A percentile compares a stretch with the other conserved stretches of the same genome.
Evolutionary conservation across 1,140 invertebrate genomes (phyloP).

Genomic region (Megalonaias nervosa): DNA sequence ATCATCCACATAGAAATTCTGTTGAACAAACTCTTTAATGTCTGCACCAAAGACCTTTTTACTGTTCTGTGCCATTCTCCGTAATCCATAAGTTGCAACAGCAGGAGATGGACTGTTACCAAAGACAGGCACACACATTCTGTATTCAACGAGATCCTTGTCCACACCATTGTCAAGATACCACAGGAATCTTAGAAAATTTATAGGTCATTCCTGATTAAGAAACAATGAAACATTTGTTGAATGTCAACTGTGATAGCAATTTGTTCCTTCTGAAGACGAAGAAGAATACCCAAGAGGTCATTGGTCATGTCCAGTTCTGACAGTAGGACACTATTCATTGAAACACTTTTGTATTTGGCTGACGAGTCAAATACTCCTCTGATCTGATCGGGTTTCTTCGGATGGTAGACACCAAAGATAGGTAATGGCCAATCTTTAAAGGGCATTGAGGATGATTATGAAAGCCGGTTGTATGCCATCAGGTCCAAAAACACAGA

Average conservation of each 20-base stretch:
- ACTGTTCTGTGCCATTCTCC: conserved; percentile 4
- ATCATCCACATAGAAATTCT: no score
- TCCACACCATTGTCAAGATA: conserved; percentile 12
- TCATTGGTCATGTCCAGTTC: conserved; percentile 10
- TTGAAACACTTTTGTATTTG: neutral
- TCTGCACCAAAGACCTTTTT: no score
- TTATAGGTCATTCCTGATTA: conserved; percentile 8
- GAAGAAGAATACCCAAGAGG: neutral
- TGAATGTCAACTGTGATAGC: neutral
- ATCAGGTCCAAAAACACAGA: no score
- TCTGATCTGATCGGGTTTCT: conserved; percentile 15
- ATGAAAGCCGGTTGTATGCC: no score
- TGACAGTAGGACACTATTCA: neutral
- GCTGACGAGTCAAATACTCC: conserved; percentile 23
- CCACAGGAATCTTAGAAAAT: conserved; percentile 30
- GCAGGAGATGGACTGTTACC: conserved; percentile 34
- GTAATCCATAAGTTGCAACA: conserved; percentile 30
- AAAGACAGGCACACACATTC: conserved; percentile 41
- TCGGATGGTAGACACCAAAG: neutral
- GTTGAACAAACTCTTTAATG: no score
- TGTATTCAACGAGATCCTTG: conserved; percentile 11
- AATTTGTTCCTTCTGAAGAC: neutral
- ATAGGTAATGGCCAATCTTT: no score
- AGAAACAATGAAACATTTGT: conserved; percentile 31
- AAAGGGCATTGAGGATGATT: no score